Base-by-base conservation (phyloP, 2,113 vertebrate species). In the Poicephalus gulielmi region DNA sequence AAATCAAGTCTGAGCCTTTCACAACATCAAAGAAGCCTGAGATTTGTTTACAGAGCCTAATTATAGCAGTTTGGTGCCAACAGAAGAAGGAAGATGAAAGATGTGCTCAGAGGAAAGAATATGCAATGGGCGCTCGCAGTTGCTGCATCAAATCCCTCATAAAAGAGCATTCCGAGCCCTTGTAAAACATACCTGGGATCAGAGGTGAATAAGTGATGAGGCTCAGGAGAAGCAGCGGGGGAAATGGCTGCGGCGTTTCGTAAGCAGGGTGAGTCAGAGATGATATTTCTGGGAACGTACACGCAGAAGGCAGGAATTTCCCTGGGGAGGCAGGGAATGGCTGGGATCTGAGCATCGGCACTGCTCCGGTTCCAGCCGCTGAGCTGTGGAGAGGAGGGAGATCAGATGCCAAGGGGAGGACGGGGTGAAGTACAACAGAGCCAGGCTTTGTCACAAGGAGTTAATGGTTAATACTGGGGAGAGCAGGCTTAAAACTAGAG, bases 251-350 rank as follows among this genome's bases (percentile, higher is more conserved):
- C 75, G 15, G 88, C 28, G 30, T 94, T 96, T 81, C 33, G 37
- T 83, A 86, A 95, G 2, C 31, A 5, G 50, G 62, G 13, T 92
- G 85, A 95, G 89, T 92, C 91, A 97, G 53, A 78, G 83, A 20
- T 44, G 63, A 8, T 22, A 63, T 91, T 96, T 78, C 70, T 93
- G 92, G 94, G 81, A 91, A 91, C 4, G 12, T n/a, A 41, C 43
- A 35, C 57, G 55, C 69, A 80, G 50, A 52, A 92, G 93, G 86
- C 79, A 87, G 66, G 91, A 92, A 88, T 92, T 62, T 60, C 63
- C 75, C 83, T 80, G 3, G 19, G 89, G 89, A 69, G 82, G 74
- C 83, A 69, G 86, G 75, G 88, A 66, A 81, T 57, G 73, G 83
- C 50, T 41, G 83, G 83, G 4, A 63, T 19, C 67, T 76, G 75